These are phyloP conservation scores for Moxostoma hubbsi DNA, from an alignment of 2,797 vertebrate species.

Conservation along the genomic window DNA sequence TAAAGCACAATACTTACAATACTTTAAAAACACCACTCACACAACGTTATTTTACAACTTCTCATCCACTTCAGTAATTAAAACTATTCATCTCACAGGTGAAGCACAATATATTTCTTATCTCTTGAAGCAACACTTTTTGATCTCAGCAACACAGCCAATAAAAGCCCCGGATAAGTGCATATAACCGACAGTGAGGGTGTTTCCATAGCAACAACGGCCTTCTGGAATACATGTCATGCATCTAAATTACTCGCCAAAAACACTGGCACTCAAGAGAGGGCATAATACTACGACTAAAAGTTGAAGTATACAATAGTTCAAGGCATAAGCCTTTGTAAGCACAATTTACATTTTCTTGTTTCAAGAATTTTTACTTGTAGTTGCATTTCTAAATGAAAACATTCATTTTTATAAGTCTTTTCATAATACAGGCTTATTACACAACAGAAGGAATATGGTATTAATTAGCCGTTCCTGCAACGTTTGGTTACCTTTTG, in stretches of 20 bases:
- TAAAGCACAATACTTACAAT: background rate
- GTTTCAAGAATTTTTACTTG: background rate
- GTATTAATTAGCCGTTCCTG: background rate
- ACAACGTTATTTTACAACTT: background rate
- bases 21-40: background rate
- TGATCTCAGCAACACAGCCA: slow-evolving; percentile 50
- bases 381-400: background rate
- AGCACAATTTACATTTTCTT: background rate
- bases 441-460: background rate
- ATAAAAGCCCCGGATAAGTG: slow-evolving; percentile 43
- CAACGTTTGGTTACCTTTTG: background rate
- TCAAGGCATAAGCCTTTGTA: background rate
- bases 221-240: slow-evolving; percentile 89
- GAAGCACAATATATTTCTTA: slow-evolving; percentile 1
- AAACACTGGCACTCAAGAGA: slow-evolving; percentile 40
- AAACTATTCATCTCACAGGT: slow-evolving; percentile 25
- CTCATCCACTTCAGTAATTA: slow-evolving; percentile 9
- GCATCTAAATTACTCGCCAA: slow-evolving; percentile 87
- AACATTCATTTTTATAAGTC: background rate
- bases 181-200: slow-evolving; percentile 53
- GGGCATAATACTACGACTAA: slow-evolving; percentile 34
- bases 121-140: slow-evolving; percentile 44
- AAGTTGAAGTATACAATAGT: slow-evolving; percentile 30
- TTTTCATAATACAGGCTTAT: no score
- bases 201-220: slow-evolving; percentile 79